These are phyloP conservation scores for Chanos chanos DNA, from an alignment of 2,797 vertebrate genomes.

Conservation along the genomic window DNA sequence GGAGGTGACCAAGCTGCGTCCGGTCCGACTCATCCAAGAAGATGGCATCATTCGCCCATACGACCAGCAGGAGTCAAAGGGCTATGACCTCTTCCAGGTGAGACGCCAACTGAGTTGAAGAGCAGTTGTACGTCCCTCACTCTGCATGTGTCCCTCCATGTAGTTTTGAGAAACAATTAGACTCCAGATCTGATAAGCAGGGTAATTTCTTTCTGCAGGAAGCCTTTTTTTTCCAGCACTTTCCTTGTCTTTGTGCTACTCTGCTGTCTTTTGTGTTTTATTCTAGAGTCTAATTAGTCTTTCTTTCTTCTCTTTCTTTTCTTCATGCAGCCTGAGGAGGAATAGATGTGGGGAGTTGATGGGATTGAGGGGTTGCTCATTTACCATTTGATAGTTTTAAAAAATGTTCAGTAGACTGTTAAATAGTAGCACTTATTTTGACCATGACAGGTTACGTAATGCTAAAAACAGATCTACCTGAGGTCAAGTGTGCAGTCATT, in stretches of 20 bases:
- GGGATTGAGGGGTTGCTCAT: constrained; percentile 10
- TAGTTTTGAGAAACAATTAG: no score
- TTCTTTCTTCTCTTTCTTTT: constrained; percentile 44
- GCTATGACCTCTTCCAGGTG: constrained; percentile 93
- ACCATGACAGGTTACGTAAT: constrained; percentile 1
- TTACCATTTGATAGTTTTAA: background rate
- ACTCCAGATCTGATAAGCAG: no score
- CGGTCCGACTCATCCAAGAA: constrained; percentile 85
- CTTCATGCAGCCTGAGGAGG: constrained; percentile 87
- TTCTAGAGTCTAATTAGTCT: constrained; percentile 37
- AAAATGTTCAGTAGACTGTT: constrained; percentile 4
- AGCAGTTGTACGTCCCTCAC: background rate
- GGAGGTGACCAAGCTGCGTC: constrained; percentile 86
- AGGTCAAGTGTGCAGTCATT: constrained; percentile 1
- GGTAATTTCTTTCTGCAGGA: no score
- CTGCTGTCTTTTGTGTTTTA: constrained; percentile 56
- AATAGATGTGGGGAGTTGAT: constrained; percentile 53
- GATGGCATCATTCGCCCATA: constrained; percentile 93
- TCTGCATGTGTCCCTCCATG: no score
- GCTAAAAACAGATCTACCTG: background rate
- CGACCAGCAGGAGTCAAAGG: constrained; percentile 80
- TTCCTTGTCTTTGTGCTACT: constrained; percentile 3
- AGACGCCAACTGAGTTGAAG: background rate
- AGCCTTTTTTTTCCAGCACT: no score
- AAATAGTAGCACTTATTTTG: constrained; percentile 10